phyloP scores from a whole-genome alignment of 2,888 invertebrate species.

The Julus scanicus region DNA sequence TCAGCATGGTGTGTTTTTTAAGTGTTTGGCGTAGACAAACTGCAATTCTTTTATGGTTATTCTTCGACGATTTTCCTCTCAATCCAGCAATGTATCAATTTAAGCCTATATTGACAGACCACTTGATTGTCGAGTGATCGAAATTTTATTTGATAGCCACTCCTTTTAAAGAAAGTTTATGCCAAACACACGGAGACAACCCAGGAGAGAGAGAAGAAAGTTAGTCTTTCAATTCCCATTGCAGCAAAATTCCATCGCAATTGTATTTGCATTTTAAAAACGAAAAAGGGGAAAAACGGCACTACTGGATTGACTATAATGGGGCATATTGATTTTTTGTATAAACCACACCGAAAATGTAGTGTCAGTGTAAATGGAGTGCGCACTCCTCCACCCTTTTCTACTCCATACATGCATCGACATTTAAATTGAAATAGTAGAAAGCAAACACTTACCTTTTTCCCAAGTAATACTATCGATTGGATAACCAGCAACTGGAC shows the following conservation, averaged over 20 bases:
- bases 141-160: slow-evolving; percentile 5
- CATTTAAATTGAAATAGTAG: neutral
- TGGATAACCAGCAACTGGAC: slow-evolving; percentile 85
- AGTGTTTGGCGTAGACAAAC: neutral
- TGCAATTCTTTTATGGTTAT: neutral
- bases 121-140: slow-evolving; percentile 26
- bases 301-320: slow-evolving; percentile 18
- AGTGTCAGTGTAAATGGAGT: slow-evolving; percentile 6
- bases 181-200: neutral
- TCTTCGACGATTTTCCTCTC: neutral
- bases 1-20: neutral
- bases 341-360: too few species aligned
- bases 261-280: slow-evolving; percentile 20
- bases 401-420: neutral
- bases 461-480: slow-evolving; percentile 85
- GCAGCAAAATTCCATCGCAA: slow-evolving; percentile 26
- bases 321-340: slow-evolving; percentile 21
- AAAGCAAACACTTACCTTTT: slow-evolving; percentile 68
- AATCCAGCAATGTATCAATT: neutral
- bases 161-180: slow-evolving; percentile 21
- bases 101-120: slow-evolving; percentile 33
- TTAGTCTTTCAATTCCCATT: slow-evolving; percentile 19
- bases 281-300: neutral
- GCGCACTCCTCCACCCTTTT: neutral
- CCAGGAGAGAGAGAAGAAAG: slow-evolving; percentile 3